Percentiles rank a stretch among this genome's conserved stretches.
These are phyloP conservation scores for Nysson spinosus DNA, from an alignment of 2,888 invertebrate genomes.

Conservation along the genomic window DNA sequence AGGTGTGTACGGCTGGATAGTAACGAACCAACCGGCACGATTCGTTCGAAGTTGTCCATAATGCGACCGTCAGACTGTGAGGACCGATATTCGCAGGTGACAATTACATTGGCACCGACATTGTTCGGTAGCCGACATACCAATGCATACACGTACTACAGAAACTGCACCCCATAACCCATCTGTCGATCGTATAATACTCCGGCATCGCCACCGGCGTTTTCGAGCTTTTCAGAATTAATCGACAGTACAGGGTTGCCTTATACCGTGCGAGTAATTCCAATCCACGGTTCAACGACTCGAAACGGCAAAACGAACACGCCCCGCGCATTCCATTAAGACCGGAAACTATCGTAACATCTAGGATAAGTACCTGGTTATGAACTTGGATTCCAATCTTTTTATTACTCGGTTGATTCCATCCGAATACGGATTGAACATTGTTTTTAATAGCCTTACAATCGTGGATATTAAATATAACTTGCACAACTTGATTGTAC, in stretches of 20 bases:
- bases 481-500: too few species aligned
- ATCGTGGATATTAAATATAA: too few species aligned
- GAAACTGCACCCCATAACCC: slow-evolving; percentile 29
- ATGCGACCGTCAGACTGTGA: slow-evolving; percentile 39
- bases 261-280: slow-evolving; percentile 24
- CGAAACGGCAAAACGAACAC: slow-evolving; percentile 26
- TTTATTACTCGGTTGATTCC: too few species aligned
- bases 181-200: slow-evolving; percentile 38
- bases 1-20: slow-evolving; percentile 6
- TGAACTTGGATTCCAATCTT: too few species aligned
- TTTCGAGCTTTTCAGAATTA: slow-evolving; percentile 45
- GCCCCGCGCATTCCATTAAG: slow-evolving; percentile 4
- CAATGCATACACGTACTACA: slow-evolving; percentile 12
- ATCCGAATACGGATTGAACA: too few species aligned
- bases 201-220: slow-evolving; percentile 28
- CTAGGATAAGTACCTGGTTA: not conserved
- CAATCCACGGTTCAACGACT: slow-evolving; percentile 26
- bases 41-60: slow-evolving; percentile 22
- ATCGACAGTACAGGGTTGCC: slow-evolving; percentile 32
- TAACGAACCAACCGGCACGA: slow-evolving; percentile 32
- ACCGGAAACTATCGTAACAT: slow-evolving; percentile 27
- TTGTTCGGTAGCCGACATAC: slow-evolving; percentile 39
- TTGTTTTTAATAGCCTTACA: too few species aligned
- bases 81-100: slow-evolving; percentile 44
- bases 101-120: slow-evolving; percentile 44